Base-by-base conservation (phyloP, 1,140 invertebrate genomes). In the Ditylenchus dipsaci region DNA sequence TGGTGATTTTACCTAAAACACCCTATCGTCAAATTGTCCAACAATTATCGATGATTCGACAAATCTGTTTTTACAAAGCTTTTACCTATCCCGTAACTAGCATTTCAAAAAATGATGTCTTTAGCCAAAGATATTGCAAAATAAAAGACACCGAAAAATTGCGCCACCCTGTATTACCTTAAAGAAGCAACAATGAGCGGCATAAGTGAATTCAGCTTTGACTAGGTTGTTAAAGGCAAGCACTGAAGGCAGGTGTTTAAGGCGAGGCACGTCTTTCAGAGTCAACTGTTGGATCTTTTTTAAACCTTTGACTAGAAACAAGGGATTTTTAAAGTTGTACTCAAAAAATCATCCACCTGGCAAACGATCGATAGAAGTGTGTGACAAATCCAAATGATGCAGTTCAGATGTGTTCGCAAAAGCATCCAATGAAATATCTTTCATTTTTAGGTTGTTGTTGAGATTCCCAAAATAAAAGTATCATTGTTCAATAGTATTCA, bases 131-230 rank as follows among this genome's bases (percentile, higher is more conserved):
- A n/a, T n/a, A n/a, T n/a, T n/a, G n/a, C n/a, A n/a, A n/a, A n/a
- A n/a, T n/a, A n/a, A n/a, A n/a, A n/a, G n/a, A n/a, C n/a, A n/a
- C n/a, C n/a, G n/a, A n/a, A n/a, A n/a, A n/a, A n/a, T n/a, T n/a
- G n/a, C n/a, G n/a, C n/a, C n/a, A n/a, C n/a, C n/a, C n/a, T n/a
- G n/a, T n/a, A n/a, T n/a, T n/a, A 65, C 63, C 45, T 76, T 76
- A 43, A 76, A 79, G 43, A 76, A 79, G 53, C 74, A 76, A 38
- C 74, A 76, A 69, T 76, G 74, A 53, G 76, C 68, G 11, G 74
- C 63, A 63, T 76, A 76, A 8, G 74, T 76, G 65, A 76, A 76
- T 19, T 76, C 74, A 27, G 74, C 74, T 19, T 38, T 53, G 61
- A 57, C 59, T 38, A 76, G 62, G 43, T 79, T 75, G 19, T 45